Evolutionary conservation across 2,888 invertebrate genomes (phyloP).

Genomic region (Chesias legatella): DNA sequence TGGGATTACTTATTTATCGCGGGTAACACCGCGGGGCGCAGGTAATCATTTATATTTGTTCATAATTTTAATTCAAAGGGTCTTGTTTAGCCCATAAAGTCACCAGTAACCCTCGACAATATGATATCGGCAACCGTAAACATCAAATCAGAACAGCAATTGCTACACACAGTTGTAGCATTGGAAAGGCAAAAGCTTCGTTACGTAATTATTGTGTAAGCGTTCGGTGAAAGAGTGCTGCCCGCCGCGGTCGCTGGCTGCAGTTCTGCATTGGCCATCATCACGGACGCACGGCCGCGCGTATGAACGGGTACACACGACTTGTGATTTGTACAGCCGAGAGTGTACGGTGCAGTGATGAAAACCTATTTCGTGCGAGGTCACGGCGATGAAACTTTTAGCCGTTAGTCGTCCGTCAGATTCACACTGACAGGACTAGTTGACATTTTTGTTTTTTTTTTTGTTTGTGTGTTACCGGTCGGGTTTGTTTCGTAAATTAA

Average conservation of each 20-base stretch:
- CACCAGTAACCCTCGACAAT: conserved; percentile 6
- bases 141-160: conserved; percentile 38
- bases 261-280: conserved; percentile 61
- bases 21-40: too few species aligned
- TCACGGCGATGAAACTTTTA: too few species aligned
- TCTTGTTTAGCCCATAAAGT: too few species aligned
- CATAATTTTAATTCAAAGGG: too few species aligned
- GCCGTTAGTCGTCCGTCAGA: too few species aligned
- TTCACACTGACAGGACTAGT: too few species aligned
- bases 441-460: conserved; percentile 12
- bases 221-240: conserved; percentile 63
- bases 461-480: not conserved
- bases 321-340: conserved; percentile 31
- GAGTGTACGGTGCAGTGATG: conserved; percentile 30
- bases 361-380: conserved; percentile 15
- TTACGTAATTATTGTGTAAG: conserved; percentile 68
- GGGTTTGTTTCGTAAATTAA: not conserved
- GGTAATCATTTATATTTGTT: too few species aligned
- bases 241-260: conserved; percentile 44
- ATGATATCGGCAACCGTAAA: conserved; percentile 7
- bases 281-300: conserved; percentile 44
- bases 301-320: conserved; percentile 17
- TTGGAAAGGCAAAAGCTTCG: conserved; percentile 71
- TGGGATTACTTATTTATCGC: too few species aligned
- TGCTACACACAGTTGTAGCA: conserved; percentile 53